Conservation (phyloP, 2,888 invertebrate species). For the Coenonympha arcania region DNA sequence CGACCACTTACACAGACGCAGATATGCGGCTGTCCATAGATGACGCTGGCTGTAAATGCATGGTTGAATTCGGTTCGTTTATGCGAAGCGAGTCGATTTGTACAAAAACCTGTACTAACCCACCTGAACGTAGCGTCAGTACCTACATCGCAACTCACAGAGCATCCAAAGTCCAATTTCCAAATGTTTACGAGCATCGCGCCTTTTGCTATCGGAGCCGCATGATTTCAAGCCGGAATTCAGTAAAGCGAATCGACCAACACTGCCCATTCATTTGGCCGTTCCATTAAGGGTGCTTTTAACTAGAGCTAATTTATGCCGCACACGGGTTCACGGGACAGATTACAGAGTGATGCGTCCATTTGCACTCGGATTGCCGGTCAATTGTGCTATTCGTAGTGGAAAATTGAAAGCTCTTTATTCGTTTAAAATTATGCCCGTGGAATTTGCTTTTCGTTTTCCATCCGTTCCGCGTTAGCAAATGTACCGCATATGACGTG, state of each 20-base stretch:
- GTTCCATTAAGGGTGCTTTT: conserved; percentile 68
- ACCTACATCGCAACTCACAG: neutral
- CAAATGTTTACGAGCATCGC: conserved; percentile 10
- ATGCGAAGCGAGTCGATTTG: too few species aligned
- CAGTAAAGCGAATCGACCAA: conserved; percentile 18
- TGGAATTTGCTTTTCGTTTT: conserved; percentile 6
- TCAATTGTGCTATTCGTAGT: conserved; percentile 19
- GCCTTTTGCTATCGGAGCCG: conserved; percentile 18
- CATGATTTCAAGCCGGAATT: conserved; percentile 20
- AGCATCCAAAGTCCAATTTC: conserved; percentile 11
- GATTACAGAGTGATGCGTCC: conserved; percentile 65
- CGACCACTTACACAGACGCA: too few species aligned
- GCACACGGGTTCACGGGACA: conserved; percentile 62
- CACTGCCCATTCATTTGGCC: conserved; percentile 61
- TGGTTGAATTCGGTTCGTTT: too few species aligned
- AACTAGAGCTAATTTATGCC: conserved; percentile 70
- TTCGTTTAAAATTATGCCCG: conserved; percentile 7
- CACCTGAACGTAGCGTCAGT: too few species aligned
- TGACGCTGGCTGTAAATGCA: too few species aligned
- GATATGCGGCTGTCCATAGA: too few species aligned
- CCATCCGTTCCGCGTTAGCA: neutral
- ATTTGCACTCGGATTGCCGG: conserved; percentile 31
- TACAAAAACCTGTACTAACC: too few species aligned
- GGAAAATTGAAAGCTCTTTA: conserved; percentile 17
- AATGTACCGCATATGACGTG: too few species aligned